Base-by-base conservation (phyloP, 2,888 invertebrate species). In the Marasmarcha lunaedactyla region DNA sequence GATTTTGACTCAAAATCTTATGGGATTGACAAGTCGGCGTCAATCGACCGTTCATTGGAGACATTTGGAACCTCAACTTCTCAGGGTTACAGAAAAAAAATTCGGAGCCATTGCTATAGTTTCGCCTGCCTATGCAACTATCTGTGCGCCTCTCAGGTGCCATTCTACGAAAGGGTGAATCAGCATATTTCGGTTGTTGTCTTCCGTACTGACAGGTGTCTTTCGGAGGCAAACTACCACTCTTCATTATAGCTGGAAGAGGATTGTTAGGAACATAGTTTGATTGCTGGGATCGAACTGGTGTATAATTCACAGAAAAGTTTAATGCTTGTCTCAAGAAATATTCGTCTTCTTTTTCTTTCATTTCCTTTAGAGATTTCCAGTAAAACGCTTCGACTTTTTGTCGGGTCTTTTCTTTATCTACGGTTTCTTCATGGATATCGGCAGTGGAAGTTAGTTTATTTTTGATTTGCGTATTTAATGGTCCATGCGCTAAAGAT, bases 341-440 rank as follows among this genome's bases (percentile, higher is more conserved):
- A 49, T 83, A 84, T 43, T 84, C 74, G 51, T 89, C 89, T 64
- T 89, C 88, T 57, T 86, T 85, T 36, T 87, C 76, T 53, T 88
- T 89, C 42, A 87, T 59, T 59, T 87, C 87, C 55, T 87, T 88
- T 40, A 90, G 63, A 55, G 88, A 88, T 49, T 89, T 87, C 89
- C 89, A 90, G 47, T 89, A 89, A 51, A 87, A 89, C 0, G 87
- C 89, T 58, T 90, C 89, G 0, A 88, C 85, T 55, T 81, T 86
- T 53, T 85, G 84, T 9, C 86, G 64, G 30, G 87, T 86, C 51
- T 84, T 85, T 47, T 85, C 81, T 61, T 86, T 86, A 43, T 84
- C 79, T 6, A 46, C 46, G 10, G 54, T 52, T 26, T 60, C 54
- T 5, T 53, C 51, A 40, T 48, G 50, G n/a, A 51, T 45, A 10